A percentile compares a stretch with the other conserved stretches of the same genome.
Conservation (phyloP, 2,113 vertebrate species). For the Odontophorus gujanensis region DNA sequence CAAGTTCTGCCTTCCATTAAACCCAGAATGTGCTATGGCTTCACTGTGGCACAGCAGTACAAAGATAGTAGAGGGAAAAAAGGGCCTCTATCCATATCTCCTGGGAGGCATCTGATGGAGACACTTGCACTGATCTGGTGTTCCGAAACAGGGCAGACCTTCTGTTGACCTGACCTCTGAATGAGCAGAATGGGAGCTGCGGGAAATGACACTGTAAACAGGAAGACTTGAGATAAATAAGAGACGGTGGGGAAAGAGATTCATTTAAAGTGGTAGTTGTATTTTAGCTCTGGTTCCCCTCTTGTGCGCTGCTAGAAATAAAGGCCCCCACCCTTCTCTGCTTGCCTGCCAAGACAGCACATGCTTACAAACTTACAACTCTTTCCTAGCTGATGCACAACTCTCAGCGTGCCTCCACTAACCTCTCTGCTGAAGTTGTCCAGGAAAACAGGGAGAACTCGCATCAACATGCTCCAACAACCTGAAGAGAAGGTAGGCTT, state of each 20-base stretch:
- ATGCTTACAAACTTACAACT: background rate
- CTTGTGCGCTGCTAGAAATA: background rate
- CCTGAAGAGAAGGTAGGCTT: background rate
- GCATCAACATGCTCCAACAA: background rate
- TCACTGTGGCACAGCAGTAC: background rate
- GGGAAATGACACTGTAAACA: conserved; percentile 33
- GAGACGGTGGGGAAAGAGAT: background rate
- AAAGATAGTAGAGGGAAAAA: background rate
- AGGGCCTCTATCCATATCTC: background rate
- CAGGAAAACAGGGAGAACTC: background rate
- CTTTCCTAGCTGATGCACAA: background rate
- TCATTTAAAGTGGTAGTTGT: conserved; percentile 31
- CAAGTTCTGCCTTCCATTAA: background rate
- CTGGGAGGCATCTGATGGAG: background rate
- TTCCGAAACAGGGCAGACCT: conserved; percentile 9
- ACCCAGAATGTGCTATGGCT: background rate
- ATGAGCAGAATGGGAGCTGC: background rate
- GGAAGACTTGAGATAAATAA: conserved; percentile 62
- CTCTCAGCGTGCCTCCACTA: background rate
- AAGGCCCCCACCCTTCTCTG: background rate
- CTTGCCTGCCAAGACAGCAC: background rate
- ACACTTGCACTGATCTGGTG: background rate
- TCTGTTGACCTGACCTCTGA: conserved; percentile 21
- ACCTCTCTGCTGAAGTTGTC: background rate
- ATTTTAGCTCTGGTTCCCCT: conserved; percentile 3